Evolutionary conservation across 92 coral and sea anemone species (phyloP).

Genomic region (Pocillopora meandrina): DNA sequence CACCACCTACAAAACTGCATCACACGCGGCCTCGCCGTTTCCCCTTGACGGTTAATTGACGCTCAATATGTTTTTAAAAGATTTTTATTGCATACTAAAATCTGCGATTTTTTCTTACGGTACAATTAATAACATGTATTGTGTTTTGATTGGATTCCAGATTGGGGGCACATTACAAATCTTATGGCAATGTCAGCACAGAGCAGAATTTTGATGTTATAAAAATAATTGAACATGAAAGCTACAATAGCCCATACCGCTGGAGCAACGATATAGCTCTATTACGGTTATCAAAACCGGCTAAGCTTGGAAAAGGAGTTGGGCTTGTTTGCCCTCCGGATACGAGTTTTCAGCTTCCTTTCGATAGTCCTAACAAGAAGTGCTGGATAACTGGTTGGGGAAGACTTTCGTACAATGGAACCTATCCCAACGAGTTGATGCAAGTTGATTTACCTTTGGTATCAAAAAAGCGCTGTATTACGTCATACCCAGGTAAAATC

Average conservation of each 20-base stretch:
- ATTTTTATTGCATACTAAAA: no score
- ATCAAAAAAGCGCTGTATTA: not conserved
- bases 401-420: not conserved
- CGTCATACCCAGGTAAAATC: not conserved
- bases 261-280: conserved; percentile 28
- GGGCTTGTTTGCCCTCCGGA: conserved; percentile 26
- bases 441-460: conserved; percentile 18
- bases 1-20: no score
- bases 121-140: no score
- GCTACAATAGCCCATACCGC: not conserved
- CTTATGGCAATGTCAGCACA: conserved; percentile 11
- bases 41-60: no score
- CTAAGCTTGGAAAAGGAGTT: conserved; percentile 24
- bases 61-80: no score
- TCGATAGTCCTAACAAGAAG: conserved; percentile 5
- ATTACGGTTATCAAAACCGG: conserved; percentile 15
- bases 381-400: conserved; percentile 47
- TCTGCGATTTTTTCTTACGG: no score
- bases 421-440: conserved; percentile 14
- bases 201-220: conserved; percentile 22
- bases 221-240: conserved; percentile 15
- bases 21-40: no score
- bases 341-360: conserved; percentile 14
- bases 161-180: conserved; percentile 36
- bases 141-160: not conserved